Percentiles rank a stretch among this genome's conserved stretches.
phyloP scores from a whole-genome alignment of 2,888 invertebrate genomes.

The Diarsia rubi region DNA sequence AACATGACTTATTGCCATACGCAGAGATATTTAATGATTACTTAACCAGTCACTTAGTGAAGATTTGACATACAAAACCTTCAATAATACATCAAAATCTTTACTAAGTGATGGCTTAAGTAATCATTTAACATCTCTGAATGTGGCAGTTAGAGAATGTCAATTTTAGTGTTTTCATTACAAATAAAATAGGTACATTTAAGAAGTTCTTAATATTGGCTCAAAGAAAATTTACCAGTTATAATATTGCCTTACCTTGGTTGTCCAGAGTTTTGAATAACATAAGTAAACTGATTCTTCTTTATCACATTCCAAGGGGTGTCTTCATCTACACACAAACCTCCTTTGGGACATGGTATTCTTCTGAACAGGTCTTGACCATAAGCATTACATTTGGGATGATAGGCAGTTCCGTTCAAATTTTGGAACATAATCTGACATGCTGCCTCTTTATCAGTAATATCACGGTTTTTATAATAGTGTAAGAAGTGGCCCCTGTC shows the following conservation, averaged over 20 bases:
- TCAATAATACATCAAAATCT: no score
- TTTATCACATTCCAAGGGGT: conserved; percentile 95
- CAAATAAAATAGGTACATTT: no score
- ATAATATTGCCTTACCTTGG: conserved; percentile 93
- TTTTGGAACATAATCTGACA: conserved; percentile 97
- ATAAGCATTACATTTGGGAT: conserved; percentile 94
- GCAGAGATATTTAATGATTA: no score
- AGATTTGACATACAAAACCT: no score
- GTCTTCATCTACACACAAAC: conserved; percentile 97
- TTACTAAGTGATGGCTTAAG: no score
- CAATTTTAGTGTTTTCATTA: not conserved
- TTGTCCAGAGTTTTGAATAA: conserved; percentile 96
- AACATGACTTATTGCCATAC: no score
- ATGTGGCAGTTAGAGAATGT: no score
- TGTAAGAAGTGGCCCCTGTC: conserved; percentile 97
- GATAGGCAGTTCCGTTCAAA: conserved; percentile 95
- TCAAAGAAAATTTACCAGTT: not conserved
- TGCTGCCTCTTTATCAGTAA: conserved; percentile 92
- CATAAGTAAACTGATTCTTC: conserved; percentile 98
- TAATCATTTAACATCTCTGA: no score
- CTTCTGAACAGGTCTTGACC: conserved; percentile 95
- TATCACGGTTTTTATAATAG: conserved; percentile 95
- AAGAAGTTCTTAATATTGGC: not conserved
- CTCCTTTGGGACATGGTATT: conserved; percentile 95
- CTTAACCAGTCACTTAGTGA: no score